Base-by-base conservation (phyloP, 1,140 invertebrate genomes). In the Lucilia cuprina region DNA sequence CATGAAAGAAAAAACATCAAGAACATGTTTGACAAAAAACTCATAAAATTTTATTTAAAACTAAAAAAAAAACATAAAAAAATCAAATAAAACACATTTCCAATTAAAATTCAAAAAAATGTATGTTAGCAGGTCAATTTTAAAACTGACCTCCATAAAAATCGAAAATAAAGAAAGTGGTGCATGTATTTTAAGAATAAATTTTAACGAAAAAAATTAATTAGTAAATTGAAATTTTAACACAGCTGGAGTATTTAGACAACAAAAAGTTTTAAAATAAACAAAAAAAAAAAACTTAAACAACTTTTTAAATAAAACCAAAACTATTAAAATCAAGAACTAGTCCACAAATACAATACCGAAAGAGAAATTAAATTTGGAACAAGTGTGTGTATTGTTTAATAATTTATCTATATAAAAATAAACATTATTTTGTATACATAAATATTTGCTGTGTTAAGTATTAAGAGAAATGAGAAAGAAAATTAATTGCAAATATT, bases 401-500 rank as follows among this genome's bases (percentile, higher is more conserved):
- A 9, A 70, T 19, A 21, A 70, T 9, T 70, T 70, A 8, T 21
- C 13, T 21, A 65, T 21, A 70, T 30, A 70, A 70, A 21, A 21
- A 70, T 5, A 70, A 70, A 21, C 17, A 70, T 21, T 21, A 65
- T 70, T 70, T 17, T 21, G 19, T 10, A 25, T 10, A 25, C 7
- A 17, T 60, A n/a, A 60, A 60, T 14, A 14, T 60, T 17, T 7
- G 55, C 55, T n/a, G 14, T 1, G 25, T 60, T 60, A 7, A n/a
- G 55, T 17, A 17, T 60, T 19, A 70, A 70, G 10, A 25, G 9
- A 70, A 65, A 30, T 2, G 25, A 30, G 25, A 30, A 65, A 65
- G n/a, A 65, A 65, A 70, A 21, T 19, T 70, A 70, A 70, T 70
- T 49, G 77, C 77, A 49, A 80, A 80, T 80, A 80, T 80, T 80